Evolutionary conservation across 2,113 vertebrate species (phyloP), one percentile per base, ranked within the genome.

Genomic region (Corynorhinus townsendii): DNA sequence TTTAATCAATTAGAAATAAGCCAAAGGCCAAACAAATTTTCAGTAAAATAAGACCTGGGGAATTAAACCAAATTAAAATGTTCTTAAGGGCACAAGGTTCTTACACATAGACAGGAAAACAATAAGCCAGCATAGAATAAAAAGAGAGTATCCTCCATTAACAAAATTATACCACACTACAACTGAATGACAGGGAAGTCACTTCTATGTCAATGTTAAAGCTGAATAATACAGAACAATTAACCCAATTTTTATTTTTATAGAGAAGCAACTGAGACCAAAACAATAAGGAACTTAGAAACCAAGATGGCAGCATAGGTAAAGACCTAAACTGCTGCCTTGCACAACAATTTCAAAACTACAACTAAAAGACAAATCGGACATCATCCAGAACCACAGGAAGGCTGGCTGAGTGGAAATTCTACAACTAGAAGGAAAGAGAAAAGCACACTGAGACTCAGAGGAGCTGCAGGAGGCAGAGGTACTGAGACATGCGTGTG

Each of bases 41-140:
- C 89, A 86, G 35, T 83, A 89, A 95, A 94, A 85, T 95, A 88
- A 93, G 28, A 71, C 52, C 59, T 66, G 69, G 10, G 35, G 22
- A 40, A 71, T 52, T 87, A 90, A 95, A n/a, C 5, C 19, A 93
- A 92, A 81, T 90, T 75, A n/a, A 76, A 90, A 94, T 7, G 19
- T 64, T 91, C 30, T 79, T 93, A 79, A 91, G 54, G 40, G 26
- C 20, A 54, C n/a, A 86, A 43, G 45, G 9, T 84, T 52, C 28
- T 75, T n/a, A n/a, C 8, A 69, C 24, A 52, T 49, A 90, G 52
- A 64, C 1, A 93, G 38, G 30, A 43, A 90, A 64, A 26, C 40
- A 80, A 20, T 85, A 28, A 72, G 2, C 77, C 52, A 90, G 15
- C 33, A 45, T 3, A 62, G 45, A 72, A 68, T 52, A 72, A 85